phyloP scores from a whole-genome alignment of 2,113 vertebrate species.

The Prochilodus magdalenae region DNA sequence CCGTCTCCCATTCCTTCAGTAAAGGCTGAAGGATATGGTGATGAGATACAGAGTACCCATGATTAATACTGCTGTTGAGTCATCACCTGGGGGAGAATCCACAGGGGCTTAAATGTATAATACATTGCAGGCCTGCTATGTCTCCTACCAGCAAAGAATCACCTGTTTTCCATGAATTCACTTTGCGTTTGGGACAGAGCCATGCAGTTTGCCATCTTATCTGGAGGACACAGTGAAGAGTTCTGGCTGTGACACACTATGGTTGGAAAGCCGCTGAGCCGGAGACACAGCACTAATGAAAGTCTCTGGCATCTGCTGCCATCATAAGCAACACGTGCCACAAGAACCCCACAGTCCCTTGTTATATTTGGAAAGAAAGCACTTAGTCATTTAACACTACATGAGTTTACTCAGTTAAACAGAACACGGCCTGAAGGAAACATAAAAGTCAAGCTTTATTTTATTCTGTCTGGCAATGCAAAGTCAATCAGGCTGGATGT shows the following conservation, averaged over 20 bases:
- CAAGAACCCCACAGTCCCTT: not conserved
- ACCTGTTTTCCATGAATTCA: constrained; percentile 43
- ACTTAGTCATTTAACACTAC: not conserved
- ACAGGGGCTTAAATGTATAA: constrained; percentile 44
- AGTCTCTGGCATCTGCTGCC: not conserved
- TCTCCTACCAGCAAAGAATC: constrained; percentile 13
- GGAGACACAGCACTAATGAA: not conserved
- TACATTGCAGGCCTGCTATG: constrained; percentile 40
- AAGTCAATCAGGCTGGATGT: not conserved
- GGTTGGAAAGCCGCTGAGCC: not conserved
- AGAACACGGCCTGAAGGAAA: not conserved
- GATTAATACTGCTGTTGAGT: constrained; percentile 52
- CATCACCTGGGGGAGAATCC: constrained; percentile 40
- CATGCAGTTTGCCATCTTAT: not conserved
- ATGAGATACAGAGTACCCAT: constrained; percentile 45
- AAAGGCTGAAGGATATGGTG: constrained; percentile 15
- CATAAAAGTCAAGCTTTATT: not conserved
- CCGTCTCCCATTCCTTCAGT: not conserved
- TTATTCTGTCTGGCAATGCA: not conserved
- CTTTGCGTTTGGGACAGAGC: not conserved
- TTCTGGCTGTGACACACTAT: constrained; percentile 5
- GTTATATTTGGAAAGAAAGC: not conserved
- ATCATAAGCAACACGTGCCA: constrained; percentile 4
- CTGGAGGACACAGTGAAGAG: not conserved
- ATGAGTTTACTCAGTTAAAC: not conserved